Percentiles rank a stretch among this genome's conserved stretches.
phyloP scores from a whole-genome alignment of 2,113 vertebrate species.

The Syngnathus floridae region DNA sequence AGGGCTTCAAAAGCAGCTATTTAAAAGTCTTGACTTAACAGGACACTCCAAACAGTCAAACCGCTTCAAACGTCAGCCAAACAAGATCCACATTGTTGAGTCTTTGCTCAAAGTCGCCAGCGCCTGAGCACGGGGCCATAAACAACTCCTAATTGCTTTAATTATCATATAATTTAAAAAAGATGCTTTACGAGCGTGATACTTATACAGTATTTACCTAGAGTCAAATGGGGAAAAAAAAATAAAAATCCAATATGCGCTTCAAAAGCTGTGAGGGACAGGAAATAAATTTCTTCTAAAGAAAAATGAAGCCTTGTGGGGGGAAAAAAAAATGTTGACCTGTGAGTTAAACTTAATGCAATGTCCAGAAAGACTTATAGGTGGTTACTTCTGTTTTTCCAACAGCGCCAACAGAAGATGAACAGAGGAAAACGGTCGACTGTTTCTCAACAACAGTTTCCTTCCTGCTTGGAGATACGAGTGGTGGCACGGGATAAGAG shows the following conservation, averaged over 20 bases:
- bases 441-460: slow-evolving; percentile 63
- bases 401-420: slow-evolving; percentile 42
- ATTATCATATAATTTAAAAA: slow-evolving; percentile 73
- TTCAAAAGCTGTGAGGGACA: slow-evolving; percentile 43
- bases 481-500: slow-evolving; percentile 27
- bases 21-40: slow-evolving; percentile 59
- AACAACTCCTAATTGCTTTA: slow-evolving; percentile 72
- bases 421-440: slow-evolving; percentile 36
- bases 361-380: slow-evolving; percentile 13
- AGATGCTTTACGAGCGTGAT: slow-evolving; percentile 68
- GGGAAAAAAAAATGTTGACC: slow-evolving; percentile 26
- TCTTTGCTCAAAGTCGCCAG: slow-evolving; percentile 62
- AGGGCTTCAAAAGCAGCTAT: slow-evolving; percentile 53
- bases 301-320: slow-evolving; percentile 16
- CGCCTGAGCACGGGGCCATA: slow-evolving; percentile 59
- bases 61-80: slow-evolving; percentile 66
- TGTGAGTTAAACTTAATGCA: slow-evolving; percentile 29
- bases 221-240: slow-evolving; percentile 58
- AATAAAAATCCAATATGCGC: slow-evolving; percentile 74
- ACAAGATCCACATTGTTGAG: slow-evolving; percentile 71
- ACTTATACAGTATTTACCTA: slow-evolving; percentile 65
- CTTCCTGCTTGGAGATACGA: slow-evolving; percentile 53
- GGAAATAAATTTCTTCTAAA: slow-evolving; percentile 10
- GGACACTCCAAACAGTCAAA: slow-evolving; percentile 64
- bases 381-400: slow-evolving; percentile 34